Base-by-base conservation (phyloP, 37 sponge, comb jelly and placozoan genomes). In the Beroe ovata region DNA sequence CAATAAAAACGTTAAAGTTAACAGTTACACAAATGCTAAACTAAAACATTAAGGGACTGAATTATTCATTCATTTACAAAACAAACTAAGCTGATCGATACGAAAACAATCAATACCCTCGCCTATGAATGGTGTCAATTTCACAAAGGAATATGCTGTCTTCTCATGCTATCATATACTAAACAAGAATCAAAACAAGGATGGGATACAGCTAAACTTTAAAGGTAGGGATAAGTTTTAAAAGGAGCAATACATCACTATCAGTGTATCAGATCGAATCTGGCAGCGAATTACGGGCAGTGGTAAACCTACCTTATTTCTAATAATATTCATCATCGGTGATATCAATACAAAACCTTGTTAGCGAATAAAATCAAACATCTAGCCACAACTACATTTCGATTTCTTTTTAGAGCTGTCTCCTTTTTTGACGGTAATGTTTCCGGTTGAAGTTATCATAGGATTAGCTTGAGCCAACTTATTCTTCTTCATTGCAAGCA, bases 401-500 rank as follows among this genome's bases (percentile, higher is more conserved):
- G 32, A 25, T 41, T 77, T 77, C 84, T 77, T 77, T 42, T 77
- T 77, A 3, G 36, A 30, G 41, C 54, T 22, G 22, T 77, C 84
- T 16, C 84, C 84, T 35, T 77, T 77, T 40, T 77, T 77, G 36
- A 77, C 84, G 33, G 84, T 77, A 8, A 77, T 77, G 54, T 39
- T 42, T 77, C 84, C 84, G 0, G 84, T 39, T 39, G 84, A 39
- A 16, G 42, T 39, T 1, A 77, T 77, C 8, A 35, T 35, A 3
- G 90, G 66, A 38, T 64, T 66, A 1, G 89, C 92, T 60, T 93
- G 92, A 0, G 92, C 92, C 0, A 91, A 38, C 6, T 91, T 92
- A 72, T 89, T 90, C 61, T 94, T 94, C 84, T 95, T 93, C 47
- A 93, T 92, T 63, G 94, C 62, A 1, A 98, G 90, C 4, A 98